Conservation (phyloP, 2,113 vertebrate species). For the Lontra canadensis region DNA sequence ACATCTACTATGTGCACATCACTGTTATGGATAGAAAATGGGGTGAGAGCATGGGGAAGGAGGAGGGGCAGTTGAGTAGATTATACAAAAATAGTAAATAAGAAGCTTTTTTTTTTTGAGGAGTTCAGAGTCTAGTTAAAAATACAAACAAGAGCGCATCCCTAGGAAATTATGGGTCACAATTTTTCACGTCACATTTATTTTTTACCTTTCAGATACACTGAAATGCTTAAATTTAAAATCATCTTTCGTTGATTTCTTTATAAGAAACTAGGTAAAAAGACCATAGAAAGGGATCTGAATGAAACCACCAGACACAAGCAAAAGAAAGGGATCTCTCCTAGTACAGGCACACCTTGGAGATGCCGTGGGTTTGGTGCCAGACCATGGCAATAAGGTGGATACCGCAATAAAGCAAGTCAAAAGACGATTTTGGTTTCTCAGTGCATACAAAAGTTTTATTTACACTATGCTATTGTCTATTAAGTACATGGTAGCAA, state of each 20-base stretch:
- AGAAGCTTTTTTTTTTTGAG: neutral
- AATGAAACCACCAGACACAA: neutral
- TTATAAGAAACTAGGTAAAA: constrained; percentile 18
- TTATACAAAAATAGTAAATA: neutral
- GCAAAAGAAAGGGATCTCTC: neutral
- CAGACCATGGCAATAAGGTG: neutral
- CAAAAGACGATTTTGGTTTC: neutral
- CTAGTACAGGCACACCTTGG: neutral
- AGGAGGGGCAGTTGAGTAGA: neutral
- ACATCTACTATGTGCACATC: neutral
- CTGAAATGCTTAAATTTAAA: neutral
- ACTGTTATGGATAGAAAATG: neutral
- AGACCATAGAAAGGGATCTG: neutral
- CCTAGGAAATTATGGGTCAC: neutral
- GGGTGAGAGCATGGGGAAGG: neutral
- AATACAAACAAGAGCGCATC: neutral
- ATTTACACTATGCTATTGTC: neutral
- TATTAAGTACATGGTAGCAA: neutral
- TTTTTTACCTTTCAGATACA: constrained; percentile 33
- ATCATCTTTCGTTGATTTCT: neutral
- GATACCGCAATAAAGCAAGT: neutral
- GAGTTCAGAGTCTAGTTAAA: neutral
- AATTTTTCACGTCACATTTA: neutral
- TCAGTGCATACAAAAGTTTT: neutral
- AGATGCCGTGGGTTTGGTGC: neutral